phyloP scores from a whole-genome alignment of 2,113 vertebrate genomes.

The Cyphomyrus plagiostoma region DNA sequence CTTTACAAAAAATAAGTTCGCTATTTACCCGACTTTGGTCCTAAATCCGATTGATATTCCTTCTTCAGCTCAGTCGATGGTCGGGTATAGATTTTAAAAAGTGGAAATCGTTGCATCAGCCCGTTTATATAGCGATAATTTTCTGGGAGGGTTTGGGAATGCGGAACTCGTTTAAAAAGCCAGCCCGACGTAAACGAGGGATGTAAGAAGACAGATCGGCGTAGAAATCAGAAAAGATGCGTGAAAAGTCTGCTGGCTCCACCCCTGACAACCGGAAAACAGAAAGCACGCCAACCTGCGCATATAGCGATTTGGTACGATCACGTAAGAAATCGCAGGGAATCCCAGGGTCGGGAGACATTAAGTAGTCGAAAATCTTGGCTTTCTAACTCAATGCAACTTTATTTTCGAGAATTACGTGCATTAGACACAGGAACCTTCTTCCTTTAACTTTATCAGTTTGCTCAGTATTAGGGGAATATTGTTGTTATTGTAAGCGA shows the following conservation, averaged over 20 bases:
- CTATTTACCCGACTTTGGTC: conserved; percentile 51
- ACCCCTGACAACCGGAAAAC: conserved; percentile 67
- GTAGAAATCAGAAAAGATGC: conserved; percentile 43
- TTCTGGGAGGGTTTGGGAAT: conserved; percentile 93
- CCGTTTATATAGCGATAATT: conserved; percentile 79
- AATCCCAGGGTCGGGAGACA: conserved; percentile 5
- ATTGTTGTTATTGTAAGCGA: neutral
- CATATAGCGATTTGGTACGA: conserved; percentile 63
- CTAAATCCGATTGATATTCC: conserved; percentile 38
- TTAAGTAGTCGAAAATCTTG: neutral
- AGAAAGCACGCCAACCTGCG: conserved; percentile 46
- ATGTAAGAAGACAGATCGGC: conserved; percentile 55
- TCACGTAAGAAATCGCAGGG: conserved; percentile 42
- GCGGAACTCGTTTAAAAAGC: conserved; percentile 78
- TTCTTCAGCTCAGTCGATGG: conserved; percentile 18
- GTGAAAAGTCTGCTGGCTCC: conserved; percentile 59
- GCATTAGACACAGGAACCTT: neutral
- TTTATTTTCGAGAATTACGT: neutral
- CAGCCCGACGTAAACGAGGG: conserved; percentile 80
- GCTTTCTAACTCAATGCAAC: neutral
- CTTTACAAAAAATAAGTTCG: conserved; percentile 1
- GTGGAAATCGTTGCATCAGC: conserved; percentile 77
- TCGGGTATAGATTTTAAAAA: conserved; percentile 44
- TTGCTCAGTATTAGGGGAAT: neutral
- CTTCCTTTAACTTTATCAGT: neutral